phyloP scores from a whole-genome alignment of 2,888 invertebrate genomes.

The Tortricodes alternella region DNA sequence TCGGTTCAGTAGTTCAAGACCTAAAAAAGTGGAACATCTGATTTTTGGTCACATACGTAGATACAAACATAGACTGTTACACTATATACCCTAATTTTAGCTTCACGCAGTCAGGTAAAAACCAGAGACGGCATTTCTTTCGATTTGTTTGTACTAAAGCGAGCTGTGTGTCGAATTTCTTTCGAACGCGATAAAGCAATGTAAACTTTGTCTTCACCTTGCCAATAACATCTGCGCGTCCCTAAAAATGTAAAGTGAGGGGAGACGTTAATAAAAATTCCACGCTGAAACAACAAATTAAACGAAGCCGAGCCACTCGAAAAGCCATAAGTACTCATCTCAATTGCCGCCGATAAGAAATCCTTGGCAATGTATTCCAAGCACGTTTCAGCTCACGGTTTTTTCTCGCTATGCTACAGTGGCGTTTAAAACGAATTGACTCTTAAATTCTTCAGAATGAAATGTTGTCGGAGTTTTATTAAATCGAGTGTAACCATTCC shows the following conservation, averaged over 20 bases:
- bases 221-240: conserved; percentile 56
- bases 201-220: conserved; percentile 59
- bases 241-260: conserved; percentile 74
- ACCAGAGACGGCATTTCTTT: background rate
- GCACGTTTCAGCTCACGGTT: conserved; percentile 81
- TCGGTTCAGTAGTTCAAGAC: too few species aligned
- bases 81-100: too few species aligned
- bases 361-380: conserved; percentile 78
- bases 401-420: conserved; percentile 77
- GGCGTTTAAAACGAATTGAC: conserved; percentile 81
- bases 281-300: conserved; percentile 82
- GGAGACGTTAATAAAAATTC: conserved; percentile 82
- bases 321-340: conserved; percentile 83
- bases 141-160: conserved; percentile 4
- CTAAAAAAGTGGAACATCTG: too few species aligned
- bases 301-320: conserved; percentile 82
- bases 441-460: conserved; percentile 81
- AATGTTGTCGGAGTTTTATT: conserved; percentile 82
- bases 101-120: too few species aligned
- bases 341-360: conserved; percentile 83
- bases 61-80: too few species aligned
- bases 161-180: conserved; percentile 7
- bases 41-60: too few species aligned
- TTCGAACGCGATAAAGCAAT: conserved; percentile 43
- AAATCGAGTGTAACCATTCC: conserved; percentile 83